phyloP scores from a whole-genome alignment of 2,888 invertebrate genomes.

The Mythimna lalbum region DNA sequence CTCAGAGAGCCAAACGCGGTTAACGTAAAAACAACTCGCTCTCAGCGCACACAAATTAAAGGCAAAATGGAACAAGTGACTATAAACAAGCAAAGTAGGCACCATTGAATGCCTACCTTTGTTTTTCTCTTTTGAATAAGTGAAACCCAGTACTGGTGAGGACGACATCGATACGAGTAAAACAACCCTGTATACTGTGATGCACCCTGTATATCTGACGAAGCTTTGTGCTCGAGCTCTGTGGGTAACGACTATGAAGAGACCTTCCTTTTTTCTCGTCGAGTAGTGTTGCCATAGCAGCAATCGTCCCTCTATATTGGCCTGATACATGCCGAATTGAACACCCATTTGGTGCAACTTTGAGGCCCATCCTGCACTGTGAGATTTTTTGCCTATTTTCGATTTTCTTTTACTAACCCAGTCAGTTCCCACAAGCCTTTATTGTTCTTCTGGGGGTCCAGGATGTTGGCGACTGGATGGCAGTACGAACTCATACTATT shows the following conservation, averaged over 20 bases:
- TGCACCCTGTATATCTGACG: not conserved
- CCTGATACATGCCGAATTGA: no score
- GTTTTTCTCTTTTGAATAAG: not conserved
- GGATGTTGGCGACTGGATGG: no score
- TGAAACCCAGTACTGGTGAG: not conserved
- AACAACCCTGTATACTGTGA: not conserved
- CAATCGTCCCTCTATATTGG: not conserved
- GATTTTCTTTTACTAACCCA: no score
- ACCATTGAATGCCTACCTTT: not conserved
- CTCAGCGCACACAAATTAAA: not conserved
- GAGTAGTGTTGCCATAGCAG: not conserved
- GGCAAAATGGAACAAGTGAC: not conserved
- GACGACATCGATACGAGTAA: slow-evolving; percentile 6
- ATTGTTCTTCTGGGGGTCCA: no score
- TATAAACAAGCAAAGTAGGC: not conserved
- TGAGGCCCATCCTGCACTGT: no score
- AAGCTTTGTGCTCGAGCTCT: not conserved
- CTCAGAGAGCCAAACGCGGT: no score
- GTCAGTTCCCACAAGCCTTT: no score
- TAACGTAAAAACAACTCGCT: no score
- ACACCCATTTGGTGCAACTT: no score
- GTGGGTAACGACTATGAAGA: not conserved
- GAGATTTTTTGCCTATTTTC: no score
- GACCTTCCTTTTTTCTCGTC: not conserved
- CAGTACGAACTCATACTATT: no score